A percentile compares a stretch with the other conserved stretches of the same genome.
Evolutionary conservation across 2,797 vertebrate genomes (phyloP).

Genomic region (Schizopygopsis malacanthus): DNA sequence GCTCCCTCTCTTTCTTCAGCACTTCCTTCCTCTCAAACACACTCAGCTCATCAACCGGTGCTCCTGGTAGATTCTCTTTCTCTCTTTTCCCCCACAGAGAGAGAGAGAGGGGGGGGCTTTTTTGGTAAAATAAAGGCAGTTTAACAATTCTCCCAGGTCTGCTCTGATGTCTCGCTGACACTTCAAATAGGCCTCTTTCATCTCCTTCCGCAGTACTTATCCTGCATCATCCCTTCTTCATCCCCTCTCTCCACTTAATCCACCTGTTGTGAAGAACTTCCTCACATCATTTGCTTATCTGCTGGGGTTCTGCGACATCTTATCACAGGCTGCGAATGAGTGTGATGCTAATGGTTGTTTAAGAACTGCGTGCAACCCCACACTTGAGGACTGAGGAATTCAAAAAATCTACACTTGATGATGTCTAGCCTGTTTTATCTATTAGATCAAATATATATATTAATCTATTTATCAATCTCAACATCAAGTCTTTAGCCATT

Average conservation of each 20-base stretch:
- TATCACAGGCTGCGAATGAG: slow-evolving; percentile 41
- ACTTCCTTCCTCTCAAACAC: slow-evolving; percentile 43
- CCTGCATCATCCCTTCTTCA: slow-evolving; percentile 60
- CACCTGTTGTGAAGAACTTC: slow-evolving; percentile 60
- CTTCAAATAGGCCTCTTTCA: slow-evolving; percentile 66
- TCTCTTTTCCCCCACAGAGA: not conserved
- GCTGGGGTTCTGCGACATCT: slow-evolving; percentile 28
- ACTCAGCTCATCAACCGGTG: slow-evolving; percentile 50
- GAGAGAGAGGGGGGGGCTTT: not conserved
- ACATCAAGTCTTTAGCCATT: no score
- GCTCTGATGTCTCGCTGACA: slow-evolving; percentile 63
- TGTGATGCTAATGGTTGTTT: slow-evolving; percentile 43
- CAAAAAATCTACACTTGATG: no score
- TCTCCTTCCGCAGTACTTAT: slow-evolving; percentile 60
- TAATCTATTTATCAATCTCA: not conserved
- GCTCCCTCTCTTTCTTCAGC: slow-evolving; percentile 39
- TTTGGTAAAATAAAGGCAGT: slow-evolving; percentile 65
- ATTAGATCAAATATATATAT: not conserved
- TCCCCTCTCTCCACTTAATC: slow-evolving; percentile 54
- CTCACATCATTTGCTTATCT: slow-evolving; percentile 58
- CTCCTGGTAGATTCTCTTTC: slow-evolving; percentile 48
- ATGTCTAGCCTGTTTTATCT: not conserved
- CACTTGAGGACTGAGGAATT: not conserved
- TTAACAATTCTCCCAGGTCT: slow-evolving; percentile 60
- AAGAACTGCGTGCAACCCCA: slow-evolving; percentile 8